phyloP scores from a whole-genome alignment of 2,797 vertebrate genomes.

The Peromyscus attwateri region DNA sequence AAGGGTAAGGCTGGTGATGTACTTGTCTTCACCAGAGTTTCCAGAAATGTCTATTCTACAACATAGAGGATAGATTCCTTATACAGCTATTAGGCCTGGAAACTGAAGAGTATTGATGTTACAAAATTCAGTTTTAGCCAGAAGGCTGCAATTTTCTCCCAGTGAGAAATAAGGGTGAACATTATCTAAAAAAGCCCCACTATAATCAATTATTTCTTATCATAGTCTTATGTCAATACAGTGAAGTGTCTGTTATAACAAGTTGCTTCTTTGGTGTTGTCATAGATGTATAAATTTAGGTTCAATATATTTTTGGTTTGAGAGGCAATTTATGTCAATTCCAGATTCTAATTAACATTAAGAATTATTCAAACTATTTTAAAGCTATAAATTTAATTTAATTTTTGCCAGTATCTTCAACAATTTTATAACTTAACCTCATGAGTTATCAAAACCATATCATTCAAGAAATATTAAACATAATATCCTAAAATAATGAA shows the following conservation, averaged over 20 bases:
- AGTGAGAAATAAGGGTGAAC: no score
- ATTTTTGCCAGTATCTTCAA: background rate
- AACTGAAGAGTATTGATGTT: background rate
- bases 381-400: background rate
- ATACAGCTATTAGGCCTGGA: background rate
- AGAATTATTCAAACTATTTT: slow-evolving; percentile 37
- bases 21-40: background rate
- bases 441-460: background rate
- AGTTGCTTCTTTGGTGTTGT: slow-evolving; percentile 17
- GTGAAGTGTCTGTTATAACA: background rate
- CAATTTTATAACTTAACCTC: background rate
- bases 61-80: background rate
- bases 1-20: background rate
- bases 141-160: background rate
- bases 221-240: background rate
- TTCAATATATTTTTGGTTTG: background rate
- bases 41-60: background rate
- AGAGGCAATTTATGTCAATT: background rate
- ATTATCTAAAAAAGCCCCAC: background rate
- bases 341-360: background rate
- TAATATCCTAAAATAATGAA: background rate
- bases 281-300: background rate
- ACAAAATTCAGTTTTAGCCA: background rate
- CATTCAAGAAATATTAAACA: background rate
- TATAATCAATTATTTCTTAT: background rate